These are phyloP conservation scores for Pteropus rufus DNA, from an alignment of 2,797 vertebrate genomes.

Conservation along the genomic window DNA sequence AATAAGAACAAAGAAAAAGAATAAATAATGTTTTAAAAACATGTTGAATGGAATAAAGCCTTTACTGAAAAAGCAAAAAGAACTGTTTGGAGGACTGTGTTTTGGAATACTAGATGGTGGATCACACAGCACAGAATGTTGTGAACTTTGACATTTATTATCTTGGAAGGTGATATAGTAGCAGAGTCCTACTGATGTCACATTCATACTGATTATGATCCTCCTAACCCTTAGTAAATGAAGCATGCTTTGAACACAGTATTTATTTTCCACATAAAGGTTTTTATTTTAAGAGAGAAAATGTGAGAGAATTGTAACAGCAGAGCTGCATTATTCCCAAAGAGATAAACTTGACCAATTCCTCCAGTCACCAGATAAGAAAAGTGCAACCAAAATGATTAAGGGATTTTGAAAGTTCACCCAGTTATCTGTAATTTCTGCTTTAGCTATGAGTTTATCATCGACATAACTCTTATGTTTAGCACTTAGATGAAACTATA, in stretches of 20 bases:
- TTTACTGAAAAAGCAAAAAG: background rate
- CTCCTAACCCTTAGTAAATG: background rate
- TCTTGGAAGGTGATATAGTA: too few relatives aligned
- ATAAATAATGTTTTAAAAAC: background rate
- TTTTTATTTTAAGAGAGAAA: background rate
- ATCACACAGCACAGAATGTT: background rate
- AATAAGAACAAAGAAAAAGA: background rate
- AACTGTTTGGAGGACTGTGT: too few relatives aligned
- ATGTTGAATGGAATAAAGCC: background rate
- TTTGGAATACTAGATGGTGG: background rate
- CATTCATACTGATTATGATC: background rate
- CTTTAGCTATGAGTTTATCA: background rate
- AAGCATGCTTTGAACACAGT: background rate
- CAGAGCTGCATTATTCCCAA: background rate
- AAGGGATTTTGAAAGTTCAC: background rate
- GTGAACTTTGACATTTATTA: background rate
- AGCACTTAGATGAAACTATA: background rate
- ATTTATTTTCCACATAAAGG: background rate
- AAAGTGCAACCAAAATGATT: background rate
- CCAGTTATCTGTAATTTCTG: background rate
- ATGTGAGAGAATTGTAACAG: background rate
- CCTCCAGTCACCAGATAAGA: background rate
- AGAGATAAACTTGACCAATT: background rate
- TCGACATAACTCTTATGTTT: background rate
- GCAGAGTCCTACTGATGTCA: background rate